A percentile compares a stretch with the other conserved stretches of the same genome.
phyloP scores from a whole-genome alignment of 2,113 vertebrate species.

The Tringa solitaria region DNA sequence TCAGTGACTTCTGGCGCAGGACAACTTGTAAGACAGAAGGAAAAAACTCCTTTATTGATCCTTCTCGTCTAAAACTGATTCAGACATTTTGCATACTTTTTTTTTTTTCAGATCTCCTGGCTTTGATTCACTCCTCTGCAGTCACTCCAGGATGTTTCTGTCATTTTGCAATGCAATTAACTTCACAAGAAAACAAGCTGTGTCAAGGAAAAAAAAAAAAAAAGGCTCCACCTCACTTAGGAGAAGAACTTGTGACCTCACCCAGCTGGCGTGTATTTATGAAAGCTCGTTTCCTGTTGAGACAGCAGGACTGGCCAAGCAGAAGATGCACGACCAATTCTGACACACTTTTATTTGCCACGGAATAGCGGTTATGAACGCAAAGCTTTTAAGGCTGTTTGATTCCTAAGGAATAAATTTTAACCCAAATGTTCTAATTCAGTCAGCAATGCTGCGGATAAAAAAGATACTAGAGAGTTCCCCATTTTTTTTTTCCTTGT shows the following conservation, averaged over 20 bases:
- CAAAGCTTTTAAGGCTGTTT: neutral
- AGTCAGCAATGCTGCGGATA: neutral
- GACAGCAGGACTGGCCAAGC: neutral
- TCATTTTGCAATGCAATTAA: neutral
- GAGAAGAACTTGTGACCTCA: conserved; percentile 26
- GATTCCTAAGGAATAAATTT: neutral
- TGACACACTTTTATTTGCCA: neutral
- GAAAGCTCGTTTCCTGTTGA: neutral
- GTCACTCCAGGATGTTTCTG: conserved; percentile 16
- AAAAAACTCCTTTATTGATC: neutral
- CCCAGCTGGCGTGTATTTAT: neutral
- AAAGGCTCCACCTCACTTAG: neutral
- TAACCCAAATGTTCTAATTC: neutral
- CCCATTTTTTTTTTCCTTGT: neutral
- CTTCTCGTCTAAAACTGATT: neutral
- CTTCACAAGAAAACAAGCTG: conserved; percentile 1
- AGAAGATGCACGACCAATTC: neutral
- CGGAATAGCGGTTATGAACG: fast-evolving
- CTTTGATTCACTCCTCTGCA: neutral
- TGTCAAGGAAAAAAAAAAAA: conserved; percentile 22
- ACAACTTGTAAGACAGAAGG: neutral
- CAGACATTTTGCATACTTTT: neutral
- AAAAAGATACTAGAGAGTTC: neutral
- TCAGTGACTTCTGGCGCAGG: neutral
- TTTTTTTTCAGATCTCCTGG: neutral